Evolutionary conservation across 2,113 vertebrate species (phyloP).

Genomic region (Hoplias malabaricus): DNA sequence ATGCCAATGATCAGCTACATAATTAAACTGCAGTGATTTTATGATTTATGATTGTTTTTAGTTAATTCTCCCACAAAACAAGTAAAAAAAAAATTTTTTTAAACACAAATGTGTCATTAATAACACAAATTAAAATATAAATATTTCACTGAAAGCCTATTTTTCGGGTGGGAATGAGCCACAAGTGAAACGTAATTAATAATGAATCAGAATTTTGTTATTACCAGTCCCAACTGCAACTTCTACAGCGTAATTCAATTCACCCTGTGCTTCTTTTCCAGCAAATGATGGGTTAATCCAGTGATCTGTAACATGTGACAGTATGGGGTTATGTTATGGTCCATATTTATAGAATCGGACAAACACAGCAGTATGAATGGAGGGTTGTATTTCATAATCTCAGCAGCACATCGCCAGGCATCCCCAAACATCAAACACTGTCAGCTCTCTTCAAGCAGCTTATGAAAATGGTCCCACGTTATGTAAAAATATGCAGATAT

Average conservation of each 20-base stretch:
- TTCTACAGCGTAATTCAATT: neutral
- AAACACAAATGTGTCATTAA: too few species aligned
- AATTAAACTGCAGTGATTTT: too few species aligned
- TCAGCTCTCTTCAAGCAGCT: constrained; percentile 27
- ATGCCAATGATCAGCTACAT: too few species aligned
- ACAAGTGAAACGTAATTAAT: neutral
- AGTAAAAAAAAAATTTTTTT: too few species aligned
- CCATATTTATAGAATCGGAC: neutral
- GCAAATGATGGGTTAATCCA: neutral
- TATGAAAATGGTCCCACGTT: constrained; percentile 44
- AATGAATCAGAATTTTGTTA: neutral
- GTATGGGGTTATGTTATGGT: constrained; percentile 4
- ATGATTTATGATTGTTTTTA: too few species aligned
- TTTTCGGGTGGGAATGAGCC: too few species aligned
- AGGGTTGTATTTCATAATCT: neutral
- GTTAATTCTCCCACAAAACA: too few species aligned
- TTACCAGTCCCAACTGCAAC: neutral
- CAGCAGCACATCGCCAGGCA: constrained; percentile 11
- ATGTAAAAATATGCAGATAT: constrained; percentile 52
- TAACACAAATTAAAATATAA: too few species aligned
- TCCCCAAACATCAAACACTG: constrained; percentile 17
- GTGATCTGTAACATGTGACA: neutral
- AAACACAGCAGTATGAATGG: neutral
- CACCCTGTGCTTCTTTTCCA: neutral
- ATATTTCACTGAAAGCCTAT: too few species aligned